A percentile compares a stretch with the other conserved stretches of the same genome.
Evolutionary conservation across 2,888 invertebrate species (phyloP).

Genomic region (Athalia cordata): DNA sequence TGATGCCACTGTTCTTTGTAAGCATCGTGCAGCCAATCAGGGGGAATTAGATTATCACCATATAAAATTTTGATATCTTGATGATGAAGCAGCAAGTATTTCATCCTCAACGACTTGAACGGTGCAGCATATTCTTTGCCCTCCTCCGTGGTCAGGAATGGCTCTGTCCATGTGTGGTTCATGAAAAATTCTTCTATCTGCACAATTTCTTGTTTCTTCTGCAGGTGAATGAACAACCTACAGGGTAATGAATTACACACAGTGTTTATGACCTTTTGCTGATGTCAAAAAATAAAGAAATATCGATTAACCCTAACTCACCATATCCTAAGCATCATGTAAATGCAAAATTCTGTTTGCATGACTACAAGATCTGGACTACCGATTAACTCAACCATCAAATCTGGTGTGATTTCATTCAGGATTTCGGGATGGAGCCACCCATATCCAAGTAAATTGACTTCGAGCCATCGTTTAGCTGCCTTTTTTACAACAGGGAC

Average conservation of each 20-base stretch:
- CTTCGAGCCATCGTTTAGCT: constrained; percentile 82
- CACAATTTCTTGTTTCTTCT: constrained; percentile 60
- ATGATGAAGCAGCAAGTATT: constrained; percentile 82
- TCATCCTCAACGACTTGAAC: constrained; percentile 80
- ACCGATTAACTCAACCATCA: constrained; percentile 80
- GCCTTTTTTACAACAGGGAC: constrained; percentile 78
- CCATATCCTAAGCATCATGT: constrained; percentile 83
- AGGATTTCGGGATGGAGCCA: constrained; percentile 77
- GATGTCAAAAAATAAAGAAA: neutral
- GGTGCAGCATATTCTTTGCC: constrained; percentile 79
- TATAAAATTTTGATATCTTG: constrained; percentile 81
- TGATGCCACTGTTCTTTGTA: constrained; percentile 83
- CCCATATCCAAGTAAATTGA: constrained; percentile 80
- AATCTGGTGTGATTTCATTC: constrained; percentile 78
- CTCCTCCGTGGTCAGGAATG: constrained; percentile 78
- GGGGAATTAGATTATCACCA: constrained; percentile 82
- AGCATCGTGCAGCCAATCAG: constrained; percentile 80
- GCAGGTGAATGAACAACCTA: constrained; percentile 66
- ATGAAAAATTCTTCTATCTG: constrained; percentile 66
- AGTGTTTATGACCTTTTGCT: neutral
- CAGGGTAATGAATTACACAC: neutral
- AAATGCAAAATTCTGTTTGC: constrained; percentile 87
- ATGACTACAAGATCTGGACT: constrained; percentile 83
- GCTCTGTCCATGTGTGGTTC: constrained; percentile 69
- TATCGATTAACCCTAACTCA: constrained; percentile 46